Evolutionary conservation across 2,113 vertebrate genomes (phyloP).

Genomic region (Phyllostomus hastatus): DNA sequence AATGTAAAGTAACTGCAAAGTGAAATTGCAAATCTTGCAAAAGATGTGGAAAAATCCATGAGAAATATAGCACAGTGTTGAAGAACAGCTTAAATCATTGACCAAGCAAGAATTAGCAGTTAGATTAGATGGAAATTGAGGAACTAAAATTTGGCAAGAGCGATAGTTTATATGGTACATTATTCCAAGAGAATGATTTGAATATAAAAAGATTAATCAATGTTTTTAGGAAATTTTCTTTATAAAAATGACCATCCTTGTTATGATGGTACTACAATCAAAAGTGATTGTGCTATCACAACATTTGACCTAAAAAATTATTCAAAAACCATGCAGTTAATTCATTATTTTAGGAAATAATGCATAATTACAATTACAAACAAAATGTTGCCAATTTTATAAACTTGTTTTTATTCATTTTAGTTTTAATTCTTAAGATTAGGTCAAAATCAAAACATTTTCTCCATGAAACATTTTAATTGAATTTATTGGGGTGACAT

Average conservation of each 20-base stretch:
- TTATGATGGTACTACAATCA: background rate
- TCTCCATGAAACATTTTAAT: background rate
- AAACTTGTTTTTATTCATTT: background rate
- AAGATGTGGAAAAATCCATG: background rate
- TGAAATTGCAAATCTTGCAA: background rate
- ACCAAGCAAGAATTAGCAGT: background rate
- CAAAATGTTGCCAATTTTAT: background rate
- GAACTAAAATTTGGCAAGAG: background rate
- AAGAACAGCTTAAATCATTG: background rate
- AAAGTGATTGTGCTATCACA: background rate
- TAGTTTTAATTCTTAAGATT: slow-evolving; percentile 1
- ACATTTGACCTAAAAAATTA: slow-evolving; percentile 2
- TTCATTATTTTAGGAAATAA: slow-evolving; percentile 18
- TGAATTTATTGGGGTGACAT: too few species aligned
- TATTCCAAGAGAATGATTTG: slow-evolving; percentile 4
- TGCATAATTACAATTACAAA: background rate
- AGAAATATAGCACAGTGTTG: background rate
- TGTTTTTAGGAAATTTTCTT: background rate
- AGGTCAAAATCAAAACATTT: slow-evolving; percentile 28
- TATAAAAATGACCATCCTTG: background rate
- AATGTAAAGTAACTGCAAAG: background rate
- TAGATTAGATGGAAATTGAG: background rate
- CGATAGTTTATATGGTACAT: background rate
- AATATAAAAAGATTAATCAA: background rate
- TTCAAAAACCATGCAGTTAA: background rate